A percentile compares a stretch with the other conserved stretches of the same genome.
Conservation (phyloP, 1,140 invertebrate species). For the Riptortus pedestris region DNA sequence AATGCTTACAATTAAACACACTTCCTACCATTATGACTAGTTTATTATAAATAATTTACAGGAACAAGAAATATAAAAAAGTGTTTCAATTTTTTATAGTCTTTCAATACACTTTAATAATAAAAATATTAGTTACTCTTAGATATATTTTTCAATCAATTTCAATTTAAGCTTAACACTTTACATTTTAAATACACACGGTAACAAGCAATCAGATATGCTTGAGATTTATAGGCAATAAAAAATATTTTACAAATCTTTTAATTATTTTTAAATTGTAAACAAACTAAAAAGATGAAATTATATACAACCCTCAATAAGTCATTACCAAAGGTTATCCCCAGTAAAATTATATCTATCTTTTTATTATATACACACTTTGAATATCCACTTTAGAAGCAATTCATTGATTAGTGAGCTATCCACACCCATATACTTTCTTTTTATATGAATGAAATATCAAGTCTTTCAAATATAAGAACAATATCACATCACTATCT, state of each 20-base stretch:
- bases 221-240: conserved; percentile 11
- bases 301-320: conserved; percentile 1
- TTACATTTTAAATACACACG: conserved; percentile 13
- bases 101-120: conserved; percentile 11
- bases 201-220: conserved; percentile 3
- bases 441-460: background rate
- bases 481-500: conserved; percentile 18
- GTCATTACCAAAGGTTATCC: background rate
- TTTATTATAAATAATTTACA: conserved; percentile 14
- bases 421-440: background rate
- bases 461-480: conserved; percentile 15
- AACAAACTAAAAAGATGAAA: conserved; percentile 10
- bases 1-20: conserved; percentile 1
- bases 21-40: conserved; percentile 7
- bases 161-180: conserved; percentile 7
- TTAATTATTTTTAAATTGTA: conserved; percentile 1
- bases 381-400: background rate
- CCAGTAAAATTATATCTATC: background rate
- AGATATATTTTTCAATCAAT: conserved; percentile 6
- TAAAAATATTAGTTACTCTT: conserved; percentile 18
- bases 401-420: conserved; percentile 12
- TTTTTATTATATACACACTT: background rate
- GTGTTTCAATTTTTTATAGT: conserved; percentile 6
- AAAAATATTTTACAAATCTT: conserved; percentile 11
- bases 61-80: conserved; percentile 12